A percentile compares a stretch with the other conserved stretches of the same genome.
phyloP scores from a whole-genome alignment of 2,797 vertebrate genomes.

The Pseudomugil tenellus region DNA sequence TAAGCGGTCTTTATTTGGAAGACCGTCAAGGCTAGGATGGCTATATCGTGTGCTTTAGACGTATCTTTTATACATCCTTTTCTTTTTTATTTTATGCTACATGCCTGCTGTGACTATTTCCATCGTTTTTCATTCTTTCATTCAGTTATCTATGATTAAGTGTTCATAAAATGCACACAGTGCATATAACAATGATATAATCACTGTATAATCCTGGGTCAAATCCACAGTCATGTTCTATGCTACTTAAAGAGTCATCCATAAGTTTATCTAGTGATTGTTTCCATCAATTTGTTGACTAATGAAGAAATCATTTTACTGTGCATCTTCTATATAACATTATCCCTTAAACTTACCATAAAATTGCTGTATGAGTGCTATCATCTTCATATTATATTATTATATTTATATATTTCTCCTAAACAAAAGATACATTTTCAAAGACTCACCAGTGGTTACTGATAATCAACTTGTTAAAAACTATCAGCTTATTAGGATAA shows the following conservation, averaged over 20 bases:
- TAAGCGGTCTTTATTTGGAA: constrained; percentile 75
- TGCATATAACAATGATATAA: neutral
- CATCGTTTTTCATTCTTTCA: neutral
- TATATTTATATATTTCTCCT: neutral
- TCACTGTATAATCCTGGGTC: neutral
- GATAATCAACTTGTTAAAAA: neutral
- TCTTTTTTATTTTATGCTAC: neutral
- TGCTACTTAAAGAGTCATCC: neutral
- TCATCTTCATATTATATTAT: no score
- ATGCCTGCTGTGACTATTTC: constrained; percentile 4
- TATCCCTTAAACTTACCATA: neutral
- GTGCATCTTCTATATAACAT: neutral
- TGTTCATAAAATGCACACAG: neutral
- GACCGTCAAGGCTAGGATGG: constrained; percentile 68
- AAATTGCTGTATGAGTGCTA: neutral
- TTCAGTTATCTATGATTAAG: neutral
- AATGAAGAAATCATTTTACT: neutral
- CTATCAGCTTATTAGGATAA: neutral
- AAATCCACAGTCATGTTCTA: neutral
- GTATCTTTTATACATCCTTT: constrained; percentile 19
- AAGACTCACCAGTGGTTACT: no score
- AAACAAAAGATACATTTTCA: neutral
- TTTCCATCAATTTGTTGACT: neutral
- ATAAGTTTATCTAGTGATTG: neutral
- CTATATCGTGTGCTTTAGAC: constrained; percentile 55